Evolutionary conservation across 1,140 invertebrate species (phyloP).

Genomic region (Bombyx mori): ASM3026992v2 NC_085112.1:5613001-5613500

Average conservation of each 20-base stretch:
- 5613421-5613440: slow-evolving; percentile 73
- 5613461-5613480: slow-evolving; percentile 73
- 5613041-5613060: too few species aligned
- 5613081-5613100: too few species aligned
- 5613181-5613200: not conserved
- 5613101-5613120: too few species aligned
- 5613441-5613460: slow-evolving; percentile 73
- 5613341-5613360: slow-evolving; percentile 68
- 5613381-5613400: slow-evolving; percentile 45
- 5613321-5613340: slow-evolving; percentile 70
- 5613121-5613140: too few species aligned
- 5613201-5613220: slow-evolving; percentile 27
- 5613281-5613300: slow-evolving; percentile 64
- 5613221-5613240: slow-evolving; percentile 45
- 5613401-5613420: slow-evolving; percentile 71
- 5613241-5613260: slow-evolving; percentile 69
- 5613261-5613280: slow-evolving; percentile 69
- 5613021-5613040: too few species aligned
- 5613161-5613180: not conserved
- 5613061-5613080: too few species aligned
- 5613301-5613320: slow-evolving; percentile 69
- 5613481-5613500: slow-evolving; percentile 53
- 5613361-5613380: slow-evolving; percentile 46
- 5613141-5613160: too few species aligned
- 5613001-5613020: too few species aligned